Evolutionary conservation across 2,113 vertebrate species (phyloP).

Genomic region (Carlito syrichta): DNA sequence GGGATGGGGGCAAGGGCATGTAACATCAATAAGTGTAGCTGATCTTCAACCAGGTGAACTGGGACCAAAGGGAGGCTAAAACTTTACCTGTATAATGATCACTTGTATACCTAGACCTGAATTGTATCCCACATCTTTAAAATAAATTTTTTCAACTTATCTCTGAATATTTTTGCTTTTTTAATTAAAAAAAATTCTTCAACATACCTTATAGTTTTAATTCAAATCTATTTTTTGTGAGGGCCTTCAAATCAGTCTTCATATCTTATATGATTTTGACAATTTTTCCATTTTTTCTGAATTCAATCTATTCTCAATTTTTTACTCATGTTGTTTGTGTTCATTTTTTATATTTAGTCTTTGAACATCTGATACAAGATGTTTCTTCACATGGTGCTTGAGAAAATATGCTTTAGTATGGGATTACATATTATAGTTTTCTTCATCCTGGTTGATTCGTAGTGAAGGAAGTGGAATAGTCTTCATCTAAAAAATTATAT

Average conservation of each 20-base stretch:
- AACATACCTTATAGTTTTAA: not conserved
- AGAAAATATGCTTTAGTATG: not conserved
- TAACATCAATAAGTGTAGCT: no score
- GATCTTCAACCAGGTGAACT: no score
- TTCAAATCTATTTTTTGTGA: not conserved
- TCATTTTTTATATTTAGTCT: not conserved
- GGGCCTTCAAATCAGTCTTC: not conserved
- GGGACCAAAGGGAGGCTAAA: no score
- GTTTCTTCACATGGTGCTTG: not conserved
- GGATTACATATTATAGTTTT: not conserved
- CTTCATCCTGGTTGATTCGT: not conserved
- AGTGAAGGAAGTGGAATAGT: not conserved
- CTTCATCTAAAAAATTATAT: not conserved
- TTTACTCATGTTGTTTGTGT: not conserved
- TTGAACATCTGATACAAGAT: not conserved
- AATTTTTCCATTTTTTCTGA: not conserved
- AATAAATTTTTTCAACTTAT: no score
- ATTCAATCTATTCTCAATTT: not conserved
- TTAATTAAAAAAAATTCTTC: not conserved
- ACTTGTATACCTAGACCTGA: no score
- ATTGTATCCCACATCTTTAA: no score
- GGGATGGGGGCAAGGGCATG: no score
- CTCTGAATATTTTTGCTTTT: not conserved
- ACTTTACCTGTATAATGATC: no score
- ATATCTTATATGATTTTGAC: not conserved